These are phyloP conservation scores for Platysternon megacephalum DNA, from an alignment of 2,113 vertebrate species.

Conservation along the genomic window DNA sequence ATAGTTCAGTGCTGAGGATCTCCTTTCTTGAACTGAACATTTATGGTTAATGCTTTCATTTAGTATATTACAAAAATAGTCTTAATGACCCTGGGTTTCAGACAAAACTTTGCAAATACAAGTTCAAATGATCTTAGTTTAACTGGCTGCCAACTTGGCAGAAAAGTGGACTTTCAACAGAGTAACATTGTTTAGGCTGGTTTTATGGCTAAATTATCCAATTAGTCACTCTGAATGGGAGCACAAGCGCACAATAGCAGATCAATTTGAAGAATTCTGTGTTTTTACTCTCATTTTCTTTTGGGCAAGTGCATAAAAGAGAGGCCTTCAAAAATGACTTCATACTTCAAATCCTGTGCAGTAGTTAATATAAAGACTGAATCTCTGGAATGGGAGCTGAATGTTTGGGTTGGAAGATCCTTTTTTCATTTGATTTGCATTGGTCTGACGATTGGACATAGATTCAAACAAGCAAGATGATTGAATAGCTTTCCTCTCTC, in stretches of 20 bases:
- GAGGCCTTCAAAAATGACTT: not conserved
- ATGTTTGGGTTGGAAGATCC: not conserved
- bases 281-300: not conserved
- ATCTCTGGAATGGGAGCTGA: not conserved
- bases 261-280: not conserved
- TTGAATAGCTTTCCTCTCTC: not conserved
- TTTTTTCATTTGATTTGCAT: not conserved
- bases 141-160: constrained; percentile 22
- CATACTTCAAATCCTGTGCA: not conserved
- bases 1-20: constrained; percentile 15
- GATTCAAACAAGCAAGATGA: not conserved
- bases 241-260: not conserved
- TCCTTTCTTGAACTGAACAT: constrained; percentile 44
- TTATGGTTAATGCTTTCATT: constrained; percentile 36
- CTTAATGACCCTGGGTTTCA: not conserved
- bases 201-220: constrained; percentile 44
- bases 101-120: constrained; percentile 16
- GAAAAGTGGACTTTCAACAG: constrained; percentile 46
- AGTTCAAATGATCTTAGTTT: constrained; percentile 23
- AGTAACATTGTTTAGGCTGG: not conserved
- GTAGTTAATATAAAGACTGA: not conserved
- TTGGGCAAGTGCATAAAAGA: not conserved
- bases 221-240: constrained; percentile 24
- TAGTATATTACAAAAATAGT: not conserved
- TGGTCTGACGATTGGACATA: not conserved